Evolutionary conservation across 2,888 invertebrate species (phyloP).

Genomic region (Mayetiola destructor): DNA sequence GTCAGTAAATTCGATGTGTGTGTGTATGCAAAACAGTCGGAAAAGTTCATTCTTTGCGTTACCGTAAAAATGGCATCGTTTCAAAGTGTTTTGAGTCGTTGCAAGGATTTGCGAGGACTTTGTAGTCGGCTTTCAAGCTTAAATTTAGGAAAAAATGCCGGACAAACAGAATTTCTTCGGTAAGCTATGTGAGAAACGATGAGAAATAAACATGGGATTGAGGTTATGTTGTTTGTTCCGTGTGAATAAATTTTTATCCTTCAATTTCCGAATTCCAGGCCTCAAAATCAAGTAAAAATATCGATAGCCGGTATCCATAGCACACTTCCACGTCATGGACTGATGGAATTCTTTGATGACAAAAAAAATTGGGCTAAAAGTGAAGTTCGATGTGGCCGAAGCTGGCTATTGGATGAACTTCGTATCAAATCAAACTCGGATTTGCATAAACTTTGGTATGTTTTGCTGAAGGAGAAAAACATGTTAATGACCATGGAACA

Average conservation of each 20-base stretch:
- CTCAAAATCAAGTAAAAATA: not conserved
- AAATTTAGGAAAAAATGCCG: not conserved
- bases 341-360: conserved; percentile 83
- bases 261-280: not conserved
- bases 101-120: not conserved
- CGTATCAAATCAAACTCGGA: conserved; percentile 89
- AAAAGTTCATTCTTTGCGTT: not conserved
- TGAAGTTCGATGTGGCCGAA: conserved; percentile 64
- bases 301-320: conserved; percentile 22
- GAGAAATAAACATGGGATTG: not conserved
- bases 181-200: not conserved
- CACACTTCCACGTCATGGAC: conserved; percentile 35
- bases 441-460: conserved; percentile 90
- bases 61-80: conserved; percentile 12
- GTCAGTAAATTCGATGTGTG: not conserved
- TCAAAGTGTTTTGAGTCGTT: conserved; percentile 10
- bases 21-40: not conserved
- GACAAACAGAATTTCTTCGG: not conserved
- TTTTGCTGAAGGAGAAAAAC: conserved; percentile 85
- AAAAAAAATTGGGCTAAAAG: conserved; percentile 68
- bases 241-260: not conserved
- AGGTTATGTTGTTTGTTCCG: not conserved
- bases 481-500: conserved; percentile 95
- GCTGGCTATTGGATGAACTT: conserved; percentile 81
- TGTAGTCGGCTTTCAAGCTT: not conserved